phyloP scores from a whole-genome alignment of 2,797 vertebrate species.

The Sebastes goodei region DNA sequence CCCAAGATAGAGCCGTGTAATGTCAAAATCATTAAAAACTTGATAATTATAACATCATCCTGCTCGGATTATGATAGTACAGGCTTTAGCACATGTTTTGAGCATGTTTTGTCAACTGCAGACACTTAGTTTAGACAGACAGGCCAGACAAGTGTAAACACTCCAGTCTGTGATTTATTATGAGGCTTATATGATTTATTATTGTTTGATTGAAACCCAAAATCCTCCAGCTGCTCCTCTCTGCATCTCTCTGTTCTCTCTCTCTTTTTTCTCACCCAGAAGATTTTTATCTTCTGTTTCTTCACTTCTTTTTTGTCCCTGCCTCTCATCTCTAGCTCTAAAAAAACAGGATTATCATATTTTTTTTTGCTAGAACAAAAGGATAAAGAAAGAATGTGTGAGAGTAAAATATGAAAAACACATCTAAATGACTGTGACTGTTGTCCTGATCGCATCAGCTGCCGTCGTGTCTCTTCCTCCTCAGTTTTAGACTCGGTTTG shows the following conservation, averaged over 20 bases:
- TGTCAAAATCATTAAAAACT: not conserved
- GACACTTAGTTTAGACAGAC: conserved; percentile 46
- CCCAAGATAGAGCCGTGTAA: not conserved
- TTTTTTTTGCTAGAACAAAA: not conserved
- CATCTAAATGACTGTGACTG: not conserved
- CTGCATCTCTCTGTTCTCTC: not conserved
- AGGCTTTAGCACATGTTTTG: not conserved
- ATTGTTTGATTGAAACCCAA: conserved; percentile 65
- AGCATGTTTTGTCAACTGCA: not conserved
- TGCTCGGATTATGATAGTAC: not conserved
- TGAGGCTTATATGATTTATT: conserved; percentile 58
- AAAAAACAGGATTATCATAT: not conserved
- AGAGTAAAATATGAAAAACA: not conserved
- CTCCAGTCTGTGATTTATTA: conserved; percentile 53
- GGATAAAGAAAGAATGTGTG: not conserved
- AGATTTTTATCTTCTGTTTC: conserved; percentile 13
- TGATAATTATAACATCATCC: not conserved
- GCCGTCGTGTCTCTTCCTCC: not conserved
- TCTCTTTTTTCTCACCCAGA: not conserved
- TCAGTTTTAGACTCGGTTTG: not conserved
- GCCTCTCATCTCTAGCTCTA: not conserved
- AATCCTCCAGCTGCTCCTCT: conserved; percentile 51
- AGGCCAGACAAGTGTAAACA: conserved; percentile 44
- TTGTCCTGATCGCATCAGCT: conserved; percentile 2
- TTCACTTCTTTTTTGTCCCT: not conserved